Conservation (phyloP, 1,140 invertebrate species). For the Aricia agestis region DNA sequence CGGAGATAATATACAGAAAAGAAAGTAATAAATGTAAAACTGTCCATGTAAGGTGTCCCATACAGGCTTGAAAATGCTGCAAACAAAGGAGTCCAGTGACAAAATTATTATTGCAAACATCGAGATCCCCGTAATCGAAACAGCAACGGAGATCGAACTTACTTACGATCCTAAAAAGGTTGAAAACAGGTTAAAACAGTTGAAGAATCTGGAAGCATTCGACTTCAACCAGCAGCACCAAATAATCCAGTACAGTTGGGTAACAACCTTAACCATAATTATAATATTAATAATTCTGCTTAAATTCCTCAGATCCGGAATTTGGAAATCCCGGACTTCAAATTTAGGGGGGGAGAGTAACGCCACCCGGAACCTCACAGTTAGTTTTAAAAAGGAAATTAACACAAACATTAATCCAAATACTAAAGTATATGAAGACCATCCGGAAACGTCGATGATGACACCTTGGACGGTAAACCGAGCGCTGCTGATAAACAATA, state of each 20-base stretch:
- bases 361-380: not conserved
- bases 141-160: conserved; percentile 12
- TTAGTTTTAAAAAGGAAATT: not conserved
- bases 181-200: conserved; percentile 17
- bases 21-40: conserved; percentile 24
- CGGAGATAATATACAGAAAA: conserved; percentile 25
- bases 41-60: conserved; percentile 25
- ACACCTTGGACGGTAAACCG: conserved; percentile 3
- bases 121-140: conserved; percentile 3
- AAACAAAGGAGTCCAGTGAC: not conserved
- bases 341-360: conserved; percentile 23
- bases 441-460: not conserved
- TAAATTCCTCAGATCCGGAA: conserved; percentile 17
- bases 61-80: conserved; percentile 15
- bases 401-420: not conserved
- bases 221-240: not conserved
- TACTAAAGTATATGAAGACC: not conserved
- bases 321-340: conserved; percentile 17
- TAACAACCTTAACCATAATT: not conserved
- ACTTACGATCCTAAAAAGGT: conserved; percentile 20
- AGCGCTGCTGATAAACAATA: not conserved
- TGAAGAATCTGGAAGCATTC: conserved; percentile 13
- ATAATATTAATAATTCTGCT: conserved; percentile 5
- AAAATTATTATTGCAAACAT: conserved; percentile 1
- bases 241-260: not conserved